Evolutionary conservation across 2,113 vertebrate genomes (phyloP), one percentile per base, ranked within the genome.

Genomic region (Taurulus bubalis): DNA sequence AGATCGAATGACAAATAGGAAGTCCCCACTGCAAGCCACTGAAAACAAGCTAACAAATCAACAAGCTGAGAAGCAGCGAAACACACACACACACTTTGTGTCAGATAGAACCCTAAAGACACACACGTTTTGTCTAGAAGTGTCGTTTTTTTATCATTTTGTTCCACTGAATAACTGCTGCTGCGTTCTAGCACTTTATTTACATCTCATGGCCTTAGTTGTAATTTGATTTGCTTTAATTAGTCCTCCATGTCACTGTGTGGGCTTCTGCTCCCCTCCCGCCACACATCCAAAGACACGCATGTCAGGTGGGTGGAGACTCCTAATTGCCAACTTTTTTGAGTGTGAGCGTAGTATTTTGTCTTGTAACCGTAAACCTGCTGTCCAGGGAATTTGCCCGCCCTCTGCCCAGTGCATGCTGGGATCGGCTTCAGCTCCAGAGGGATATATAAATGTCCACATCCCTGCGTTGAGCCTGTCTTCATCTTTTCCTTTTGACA

Each of bases 171-270:
- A 53, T 30, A 45, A 66, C 10, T 1, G 15, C 18, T 8, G 15
- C 15, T 26, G 3, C 51, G 11, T 56, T 56, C 11, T 56, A 55
- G n/a, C 74, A 20, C 56, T 47, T 75, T 75, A 51, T 84, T 85
- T 63, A 83, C 71, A 38, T 63, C 15, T 26, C 2, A 6, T 2
- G 9, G 40, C 24, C 28, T 66, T 26, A 14, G 65, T 20, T 68
- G 58, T 74, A 55, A 66, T 77, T 80, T 67, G 82, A 77, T 80
- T 80, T 47, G 8, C n/a, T 9, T 77, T 74, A 79, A 87, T 85
- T 87, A 82, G 72, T 36, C 56, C 40, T 82, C 12, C 2, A 34
- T 69, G 82, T 85, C 75, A 70, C 49, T 42, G 60, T 63, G 75
- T 58, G 71, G 78, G 65, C 75, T 73, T 73, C 8, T 6, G 42